Evolutionary conservation across 2,113 vertebrate species (phyloP).

Genomic region (Pterocles orientalis): DNA sequence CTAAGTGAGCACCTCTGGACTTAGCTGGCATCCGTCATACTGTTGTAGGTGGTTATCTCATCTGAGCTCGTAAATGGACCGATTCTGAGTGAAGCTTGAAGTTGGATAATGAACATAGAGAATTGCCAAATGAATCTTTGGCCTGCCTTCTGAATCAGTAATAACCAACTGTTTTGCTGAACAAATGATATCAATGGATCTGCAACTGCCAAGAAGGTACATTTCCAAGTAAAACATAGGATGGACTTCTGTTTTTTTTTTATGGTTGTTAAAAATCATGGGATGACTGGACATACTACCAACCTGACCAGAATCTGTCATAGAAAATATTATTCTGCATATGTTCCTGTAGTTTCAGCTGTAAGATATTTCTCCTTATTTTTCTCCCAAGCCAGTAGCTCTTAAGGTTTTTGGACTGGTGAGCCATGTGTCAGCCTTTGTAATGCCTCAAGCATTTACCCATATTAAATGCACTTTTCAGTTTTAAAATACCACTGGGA

Average conservation of each 20-base stretch:
- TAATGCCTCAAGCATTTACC: not conserved
- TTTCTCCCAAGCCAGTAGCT: not conserved
- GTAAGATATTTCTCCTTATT: not conserved
- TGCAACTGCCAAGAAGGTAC: not conserved
- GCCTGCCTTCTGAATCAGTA: slow-evolving; percentile 8
- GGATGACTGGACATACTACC: not conserved
- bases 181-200: not conserved
- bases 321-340: not conserved
- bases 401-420: not conserved
- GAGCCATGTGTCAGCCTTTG: not conserved
- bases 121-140: slow-evolving; percentile 22
- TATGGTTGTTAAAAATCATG: not conserved
- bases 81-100: not conserved
- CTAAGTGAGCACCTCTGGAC: not conserved
- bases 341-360: not conserved
- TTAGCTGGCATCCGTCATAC: not conserved
- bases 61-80: not conserved
- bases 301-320: not conserved
- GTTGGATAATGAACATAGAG: not conserved
- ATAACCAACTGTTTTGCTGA: slow-evolving; percentile 2
- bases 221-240: slow-evolving; percentile 29
- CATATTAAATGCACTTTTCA: not conserved
- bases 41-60: not conserved
- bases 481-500: not conserved
- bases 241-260: not conserved